Evolutionary conservation across 2,888 invertebrate species (phyloP), one percentile per base, ranked within the genome.

Genomic region (Drosophila hamatofila): DNA sequence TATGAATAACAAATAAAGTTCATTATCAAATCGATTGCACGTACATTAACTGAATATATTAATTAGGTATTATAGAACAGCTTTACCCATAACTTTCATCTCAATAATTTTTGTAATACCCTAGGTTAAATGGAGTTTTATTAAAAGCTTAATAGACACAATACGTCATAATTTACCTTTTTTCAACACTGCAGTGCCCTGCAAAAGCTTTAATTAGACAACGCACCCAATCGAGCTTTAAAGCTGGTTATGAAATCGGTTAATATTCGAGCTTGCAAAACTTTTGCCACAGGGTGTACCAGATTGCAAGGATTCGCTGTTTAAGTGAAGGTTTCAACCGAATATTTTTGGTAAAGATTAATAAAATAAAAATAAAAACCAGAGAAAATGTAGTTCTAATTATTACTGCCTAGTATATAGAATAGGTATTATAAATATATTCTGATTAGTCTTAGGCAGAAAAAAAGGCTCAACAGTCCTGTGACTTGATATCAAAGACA

Each of bases 271-370:
- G 25, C 39, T 35, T 39, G 18, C 12, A 18, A 16, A 51, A 70
- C 39, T 49, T 33, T n/a, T 12, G 3, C 5, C 49, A 72, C 75
- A 75, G 65, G 72, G 60, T 72, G 73, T 12, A n/a, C 1, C 63
- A 9, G 21, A 8, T n/a, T n/a, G 11, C 18, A 21, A 12, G 12
- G 27, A 9, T 3, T 41, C 14, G 5, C 8, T 35, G 23, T 11
- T 8, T 30, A 18, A 77, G 72, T 41, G 0, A 35, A 58, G 60
- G 21, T 51, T 8, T 2, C 37, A 65, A 72, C 75, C 78, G 25
- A 48, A 4, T 33, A 30, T 30, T 30, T 30, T 9, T 30, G 8
- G 9, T 8, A 30, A 9, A 1, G 9, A 9, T 30, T 8, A 9
- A 9, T 30, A 8, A 27, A 6, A 27, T 27, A 27, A 27, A 27